These are phyloP conservation scores for Drosophila nebulosa DNA, from an alignment of 1,140 invertebrate genomes.

Conservation along the genomic window DNA sequence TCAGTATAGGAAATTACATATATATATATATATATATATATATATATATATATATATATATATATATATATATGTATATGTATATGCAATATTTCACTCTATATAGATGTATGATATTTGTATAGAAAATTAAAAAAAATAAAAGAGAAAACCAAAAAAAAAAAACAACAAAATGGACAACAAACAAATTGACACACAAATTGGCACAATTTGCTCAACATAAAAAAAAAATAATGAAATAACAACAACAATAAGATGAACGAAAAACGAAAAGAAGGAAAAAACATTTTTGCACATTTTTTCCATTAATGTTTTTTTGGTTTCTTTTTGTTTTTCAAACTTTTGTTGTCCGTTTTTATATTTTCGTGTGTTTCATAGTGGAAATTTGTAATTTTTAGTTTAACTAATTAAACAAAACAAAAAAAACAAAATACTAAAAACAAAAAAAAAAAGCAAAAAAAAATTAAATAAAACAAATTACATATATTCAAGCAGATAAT, in stretches of 20 bases:
- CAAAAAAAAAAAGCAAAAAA: conserved; percentile 41
- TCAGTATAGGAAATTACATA: conserved; percentile 35
- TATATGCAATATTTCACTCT: conserved; percentile 22
- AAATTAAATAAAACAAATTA: conserved; percentile 49
- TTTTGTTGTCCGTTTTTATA: neutral
- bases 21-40: too few species aligned
- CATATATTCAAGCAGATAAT: conserved; percentile 42
- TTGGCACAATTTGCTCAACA: conserved; percentile 69
- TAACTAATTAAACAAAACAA: conserved; percentile 46
- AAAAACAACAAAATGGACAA: conserved; percentile 13
- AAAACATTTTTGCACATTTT: conserved; percentile 13
- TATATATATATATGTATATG: conserved; percentile 30
- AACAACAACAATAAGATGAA: too few species aligned
- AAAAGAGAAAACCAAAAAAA: neutral
- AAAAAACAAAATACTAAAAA: conserved; percentile 33
- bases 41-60: conserved; percentile 18
- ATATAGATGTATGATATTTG: conserved; percentile 23
- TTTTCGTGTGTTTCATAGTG: conserved; percentile 43
- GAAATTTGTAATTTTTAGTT: conserved; percentile 69
- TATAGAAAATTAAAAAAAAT: neutral
- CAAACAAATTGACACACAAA: conserved; percentile 5
- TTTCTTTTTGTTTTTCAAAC: neutral
- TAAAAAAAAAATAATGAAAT: conserved; percentile 33
- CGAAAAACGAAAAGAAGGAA: conserved; percentile 14
- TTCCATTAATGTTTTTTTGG: neutral